Percentiles rank a stretch among this genome's conserved stretches.
Conservation (phyloP, 2,888 invertebrate genomes). For the Dusona sp. region DNA sequence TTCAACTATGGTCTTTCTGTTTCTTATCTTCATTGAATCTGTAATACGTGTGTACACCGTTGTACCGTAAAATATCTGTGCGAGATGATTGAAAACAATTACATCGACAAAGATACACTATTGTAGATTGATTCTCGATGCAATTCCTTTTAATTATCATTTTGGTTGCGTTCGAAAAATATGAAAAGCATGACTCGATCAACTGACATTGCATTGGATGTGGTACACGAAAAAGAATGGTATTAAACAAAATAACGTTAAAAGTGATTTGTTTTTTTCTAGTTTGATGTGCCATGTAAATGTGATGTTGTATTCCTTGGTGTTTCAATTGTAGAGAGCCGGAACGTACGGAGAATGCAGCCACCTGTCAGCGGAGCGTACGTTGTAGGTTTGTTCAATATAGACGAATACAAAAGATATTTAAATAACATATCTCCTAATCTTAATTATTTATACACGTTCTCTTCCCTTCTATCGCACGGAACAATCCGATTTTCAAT, state of each 20-base stretch:
- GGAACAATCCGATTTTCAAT: slow-evolving; percentile 28
- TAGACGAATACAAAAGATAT: slow-evolving; percentile 67
- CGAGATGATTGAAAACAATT: not conserved
- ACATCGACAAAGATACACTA: not conserved
- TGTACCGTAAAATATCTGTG: slow-evolving; percentile 10
- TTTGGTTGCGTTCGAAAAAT: not conserved
- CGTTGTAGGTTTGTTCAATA: slow-evolving; percentile 82
- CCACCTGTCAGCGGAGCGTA: slow-evolving; percentile 77
- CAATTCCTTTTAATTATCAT: not conserved
- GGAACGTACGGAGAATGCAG: slow-evolving; percentile 79
- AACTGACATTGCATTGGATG: slow-evolving; percentile 33
- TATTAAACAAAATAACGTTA: not conserved
- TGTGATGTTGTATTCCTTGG: slow-evolving; percentile 78
- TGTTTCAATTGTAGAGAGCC: slow-evolving; percentile 82
- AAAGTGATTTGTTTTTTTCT: slow-evolving; percentile 26
- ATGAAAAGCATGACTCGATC: slow-evolving; percentile 23
- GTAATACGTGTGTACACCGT: slow-evolving; percentile 65
- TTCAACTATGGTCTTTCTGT: slow-evolving; percentile 22
- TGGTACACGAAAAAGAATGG: slow-evolving; percentile 5
- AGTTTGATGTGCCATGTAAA: slow-evolving; percentile 65
- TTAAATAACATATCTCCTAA: slow-evolving; percentile 35
- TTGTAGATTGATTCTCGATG: not conserved
- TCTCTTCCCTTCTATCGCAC: slow-evolving; percentile 50
- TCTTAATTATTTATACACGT: slow-evolving; percentile 1
- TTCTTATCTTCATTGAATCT: slow-evolving; percentile 38